Percentiles rank a stretch among this genome's conserved stretches.
phyloP scores from a whole-genome alignment of 2,113 vertebrate species.

The Psittacus erithacus region DNA sequence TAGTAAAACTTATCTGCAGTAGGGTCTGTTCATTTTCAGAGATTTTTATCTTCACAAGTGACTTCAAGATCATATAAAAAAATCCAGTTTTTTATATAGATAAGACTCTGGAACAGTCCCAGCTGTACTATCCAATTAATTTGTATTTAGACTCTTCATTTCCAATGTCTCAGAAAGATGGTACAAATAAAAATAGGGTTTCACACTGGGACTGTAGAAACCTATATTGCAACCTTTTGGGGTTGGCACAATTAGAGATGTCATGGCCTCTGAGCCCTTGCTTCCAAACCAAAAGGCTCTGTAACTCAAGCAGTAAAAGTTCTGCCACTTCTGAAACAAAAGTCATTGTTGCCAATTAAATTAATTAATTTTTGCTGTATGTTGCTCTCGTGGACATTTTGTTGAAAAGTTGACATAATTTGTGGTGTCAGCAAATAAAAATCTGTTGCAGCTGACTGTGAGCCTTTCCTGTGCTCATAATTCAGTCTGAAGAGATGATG shows the following conservation, averaged over 20 bases:
- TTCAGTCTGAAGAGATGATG: neutral
- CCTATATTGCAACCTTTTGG: neutral
- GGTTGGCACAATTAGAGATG: neutral
- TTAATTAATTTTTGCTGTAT: neutral
- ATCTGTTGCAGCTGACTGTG: neutral
- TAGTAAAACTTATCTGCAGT: conserved; percentile 25
- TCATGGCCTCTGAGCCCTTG: neutral
- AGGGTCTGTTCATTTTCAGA: conserved; percentile 19
- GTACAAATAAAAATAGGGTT: neutral
- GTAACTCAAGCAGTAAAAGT: neutral
- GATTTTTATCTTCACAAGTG: conserved; percentile 19
- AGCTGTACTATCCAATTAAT: neutral
- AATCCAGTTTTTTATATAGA: neutral
- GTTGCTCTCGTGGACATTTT: neutral
- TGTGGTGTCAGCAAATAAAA: neutral
- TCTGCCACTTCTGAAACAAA: neutral
- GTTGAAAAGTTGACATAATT: neutral
- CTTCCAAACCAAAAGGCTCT: neutral
- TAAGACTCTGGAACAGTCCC: neutral
- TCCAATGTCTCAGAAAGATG: neutral
- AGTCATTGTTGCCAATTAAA: neutral
- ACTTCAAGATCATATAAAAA: neutral
- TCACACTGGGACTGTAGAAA: neutral
- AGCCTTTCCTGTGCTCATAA: neutral
- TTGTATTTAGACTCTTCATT: conserved; percentile 25